Base-by-base conservation (phyloP, 2,888 invertebrate species). In the Seladonia tumulorum region DNA sequence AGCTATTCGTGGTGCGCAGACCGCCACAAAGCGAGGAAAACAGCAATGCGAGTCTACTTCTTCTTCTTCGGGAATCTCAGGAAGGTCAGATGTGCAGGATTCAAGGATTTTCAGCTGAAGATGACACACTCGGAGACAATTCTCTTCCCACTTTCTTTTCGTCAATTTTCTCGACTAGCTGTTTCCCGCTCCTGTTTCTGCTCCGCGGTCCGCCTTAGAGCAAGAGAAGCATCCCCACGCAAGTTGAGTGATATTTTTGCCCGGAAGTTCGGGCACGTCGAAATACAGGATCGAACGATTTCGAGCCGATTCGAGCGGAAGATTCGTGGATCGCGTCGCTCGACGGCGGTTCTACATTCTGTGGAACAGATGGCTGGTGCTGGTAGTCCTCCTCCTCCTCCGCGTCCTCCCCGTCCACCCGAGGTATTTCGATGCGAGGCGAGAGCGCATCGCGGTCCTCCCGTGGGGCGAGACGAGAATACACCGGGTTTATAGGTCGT, bases 401-500 rank as follows among this genome's bases (percentile, higher is more conserved):
- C 63, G 10, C 57, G 63, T 76, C 45, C 25, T 68, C 76, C 45
- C 35, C 45, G 53, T 22, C 42, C 25, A 22, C 29, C 25, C 68
- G 35, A 25, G 79, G 45, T 79, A 18, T 47, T 71, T 72, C 47
- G 79, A 12, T n/a, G 35, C 25, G 60, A 45, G 60, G 60, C 49
- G 53, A 63, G 18, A 42, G 42, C 29, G 29, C 63, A 29, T 60
- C 75, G 80, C 60, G n/a, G 42, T 29, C 70, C 60, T 29, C 70
- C 60, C 74, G 47, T 45, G 45, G 68, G 70, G 29, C 5, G 2
- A 25, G 73, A 73, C 60, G 73, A 79, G 73, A 84, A 85, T 85
- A 85, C 73, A 49, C 7, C 39, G 57, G 49, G 72, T 83, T 79
- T 74, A 81, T 79, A 47, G 76, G 81, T 76, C 72, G 72, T 75